Conservation (phyloP, 2,888 invertebrate species). For the Harpagoxenus sublaevis region DNA sequence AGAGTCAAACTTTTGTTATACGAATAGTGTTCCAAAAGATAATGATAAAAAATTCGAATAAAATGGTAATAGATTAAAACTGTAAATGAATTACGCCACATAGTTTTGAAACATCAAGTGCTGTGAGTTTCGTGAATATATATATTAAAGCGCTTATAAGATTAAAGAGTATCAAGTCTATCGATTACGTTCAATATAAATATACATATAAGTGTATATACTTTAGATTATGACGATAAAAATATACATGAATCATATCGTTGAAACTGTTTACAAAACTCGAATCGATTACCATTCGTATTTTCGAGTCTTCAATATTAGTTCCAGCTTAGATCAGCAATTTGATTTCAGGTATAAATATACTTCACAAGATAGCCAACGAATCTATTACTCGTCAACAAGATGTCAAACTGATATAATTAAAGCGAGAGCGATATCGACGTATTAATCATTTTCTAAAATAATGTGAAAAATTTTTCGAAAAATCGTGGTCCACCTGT, state of each 20-base stretch:
- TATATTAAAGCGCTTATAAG: neutral
- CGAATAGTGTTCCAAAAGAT: neutral
- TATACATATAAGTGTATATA: neutral
- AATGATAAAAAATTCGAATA: neutral
- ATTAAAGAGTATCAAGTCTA: neutral
- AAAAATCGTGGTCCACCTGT: constrained; percentile 69
- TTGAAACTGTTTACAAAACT: neutral
- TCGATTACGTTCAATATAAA: neutral
- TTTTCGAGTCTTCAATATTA: neutral
- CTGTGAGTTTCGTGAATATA: neutral
- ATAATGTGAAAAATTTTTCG: constrained; percentile 38
- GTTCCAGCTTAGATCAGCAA: neutral
- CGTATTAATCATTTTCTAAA: constrained; percentile 2
- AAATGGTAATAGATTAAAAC: neutral
- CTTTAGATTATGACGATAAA: neutral
- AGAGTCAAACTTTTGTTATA: neutral
- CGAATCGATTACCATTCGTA: neutral
- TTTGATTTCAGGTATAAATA: neutral
- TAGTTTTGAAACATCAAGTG: neutral
- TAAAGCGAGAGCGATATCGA: constrained; percentile 5
- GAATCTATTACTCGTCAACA: neutral
- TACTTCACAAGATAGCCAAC: neutral
- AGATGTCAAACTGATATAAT: neutral
- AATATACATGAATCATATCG: neutral
- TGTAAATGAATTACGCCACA: neutral